Evolutionary conservation across 2,113 vertebrate species (phyloP).

Genomic region (Chaenocephalus aceratus): DNA sequence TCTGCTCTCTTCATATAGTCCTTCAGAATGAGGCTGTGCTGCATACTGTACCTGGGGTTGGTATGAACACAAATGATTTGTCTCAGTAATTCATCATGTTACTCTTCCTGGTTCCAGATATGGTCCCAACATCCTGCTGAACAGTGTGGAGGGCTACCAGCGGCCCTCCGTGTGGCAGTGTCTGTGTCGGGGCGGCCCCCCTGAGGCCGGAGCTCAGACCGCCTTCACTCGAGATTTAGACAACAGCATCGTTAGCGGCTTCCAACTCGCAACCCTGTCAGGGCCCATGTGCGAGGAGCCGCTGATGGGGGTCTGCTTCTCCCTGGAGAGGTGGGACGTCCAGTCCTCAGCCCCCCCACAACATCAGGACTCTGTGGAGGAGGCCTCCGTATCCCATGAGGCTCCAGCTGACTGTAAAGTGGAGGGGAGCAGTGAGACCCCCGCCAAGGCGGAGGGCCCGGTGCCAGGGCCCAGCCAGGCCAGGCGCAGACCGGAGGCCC

Average conservation of each 20-base stretch:
- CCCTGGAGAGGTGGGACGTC: slow-evolving; percentile 91
- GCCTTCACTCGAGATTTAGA: slow-evolving; percentile 85
- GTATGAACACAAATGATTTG: neutral
- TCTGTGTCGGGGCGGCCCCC: slow-evolving; percentile 63
- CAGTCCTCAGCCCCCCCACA: slow-evolving; percentile 58
- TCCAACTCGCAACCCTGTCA: slow-evolving; percentile 92
- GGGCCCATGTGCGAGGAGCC: slow-evolving; percentile 99
- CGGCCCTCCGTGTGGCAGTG: slow-evolving; percentile 91
- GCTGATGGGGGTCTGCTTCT: slow-evolving; percentile 97
- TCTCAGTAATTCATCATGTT: neutral
- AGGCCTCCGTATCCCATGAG: slow-evolving; percentile 14
- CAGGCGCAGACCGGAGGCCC: slow-evolving; percentile 60
- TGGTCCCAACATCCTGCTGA: slow-evolving; percentile 94
- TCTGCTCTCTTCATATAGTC: too few relatives aligned
- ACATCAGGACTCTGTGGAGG: slow-evolving; percentile 59
- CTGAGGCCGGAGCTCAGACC: slow-evolving; percentile 64
- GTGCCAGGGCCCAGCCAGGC: neutral
- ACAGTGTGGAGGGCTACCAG: slow-evolving; percentile 86
- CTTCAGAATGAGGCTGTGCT: neutral
- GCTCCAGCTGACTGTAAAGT: neutral
- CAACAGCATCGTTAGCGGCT: slow-evolving; percentile 94
- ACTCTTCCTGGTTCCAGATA: slow-evolving; percentile 75
- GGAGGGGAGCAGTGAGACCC: neutral
- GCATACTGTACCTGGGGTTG: neutral
- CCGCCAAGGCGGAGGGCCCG: neutral